phyloP scores from a whole-genome alignment of 2,113 vertebrate species.

The Acrocephalus arundinaceus region DNA sequence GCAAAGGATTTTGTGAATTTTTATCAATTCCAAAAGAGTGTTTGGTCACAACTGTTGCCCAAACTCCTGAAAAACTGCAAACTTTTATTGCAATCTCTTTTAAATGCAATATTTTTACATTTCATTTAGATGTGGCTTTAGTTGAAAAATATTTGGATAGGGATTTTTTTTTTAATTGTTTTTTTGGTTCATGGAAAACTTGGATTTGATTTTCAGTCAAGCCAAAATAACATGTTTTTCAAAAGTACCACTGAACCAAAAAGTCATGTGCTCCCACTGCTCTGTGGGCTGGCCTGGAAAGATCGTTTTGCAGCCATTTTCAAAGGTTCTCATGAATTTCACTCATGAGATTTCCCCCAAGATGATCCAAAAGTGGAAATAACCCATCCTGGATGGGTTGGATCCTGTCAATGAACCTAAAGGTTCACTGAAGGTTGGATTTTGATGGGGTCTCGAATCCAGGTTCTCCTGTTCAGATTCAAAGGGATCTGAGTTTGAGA shows the following conservation, averaged over 20 bases:
- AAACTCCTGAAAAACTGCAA: not conserved
- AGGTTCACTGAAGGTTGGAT: not conserved
- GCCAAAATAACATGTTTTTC: conserved; percentile 10
- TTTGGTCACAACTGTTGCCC: not conserved
- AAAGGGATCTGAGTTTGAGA: not conserved
- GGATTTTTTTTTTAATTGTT: not conserved
- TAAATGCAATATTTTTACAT: not conserved
- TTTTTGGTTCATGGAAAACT: not conserved
- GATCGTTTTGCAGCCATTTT: not conserved
- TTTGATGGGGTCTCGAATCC: not conserved
- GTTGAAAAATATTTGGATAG: not conserved
- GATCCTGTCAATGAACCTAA: not conserved
- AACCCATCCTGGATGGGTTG: not conserved
- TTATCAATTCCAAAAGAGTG: not conserved
- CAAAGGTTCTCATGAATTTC: not conserved
- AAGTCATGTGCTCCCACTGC: not conserved
- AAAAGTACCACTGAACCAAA: not conserved
- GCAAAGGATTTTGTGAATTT: not conserved
- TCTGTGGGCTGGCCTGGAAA: not conserved
- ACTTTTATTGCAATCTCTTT: not conserved
- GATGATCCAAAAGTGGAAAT: not conserved
- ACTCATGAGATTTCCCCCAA: not conserved
- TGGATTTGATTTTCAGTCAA: conserved; percentile 1
- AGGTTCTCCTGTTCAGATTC: not conserved
- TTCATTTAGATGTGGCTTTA: not conserved